Base-by-base conservation (phyloP, 2,113 vertebrate genomes). In the Enhydra lutris region DNA sequence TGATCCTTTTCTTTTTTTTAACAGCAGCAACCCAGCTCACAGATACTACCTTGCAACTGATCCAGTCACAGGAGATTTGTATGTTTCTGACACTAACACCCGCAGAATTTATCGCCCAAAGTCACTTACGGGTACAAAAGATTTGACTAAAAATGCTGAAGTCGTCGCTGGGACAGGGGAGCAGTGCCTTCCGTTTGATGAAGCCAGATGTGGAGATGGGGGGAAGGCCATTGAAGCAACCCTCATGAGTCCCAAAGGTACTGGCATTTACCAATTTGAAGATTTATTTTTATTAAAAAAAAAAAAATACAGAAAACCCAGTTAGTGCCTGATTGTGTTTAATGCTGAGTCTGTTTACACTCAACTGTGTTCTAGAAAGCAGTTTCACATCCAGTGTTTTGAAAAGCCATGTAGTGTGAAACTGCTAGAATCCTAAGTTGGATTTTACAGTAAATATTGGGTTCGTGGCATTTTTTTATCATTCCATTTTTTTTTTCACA, bases 201-300 rank as follows among this genome's bases (percentile, higher is more conserved):
- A 99, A 97, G 99, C 99, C 79, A 99, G 99, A 96, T 99, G 99
- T 91, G 99, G 99, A 20, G 99, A 99, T 21, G 99, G 99, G 79
- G 99, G 99, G 86, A 99, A 99, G 92, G 99, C 99, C 0, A 99
- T 99, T 1, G 99, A 99, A 95, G 99, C 99, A 10, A 99, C 99
- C 0, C 99, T 99, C 94, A 99, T 99, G 84, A 99, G 99, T 97
- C 99, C 99, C 91, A 99, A 99, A 99, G 99, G 99, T 99, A 99
- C 95, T 50, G 39, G 23, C 39, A 74, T 34, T 83, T 96, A 85
- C 91, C 92, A 29, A 14, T 94, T 82, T 23, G 0, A 71, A 74
- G 67, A 90, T 85, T 95, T 61, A 57, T 92, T 89, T 96, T 83
- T 78, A 50, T 95, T 90, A 9, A 91, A 47, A 82, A 55, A 69